A percentile compares a stretch with the other conserved stretches of the same genome.
Evolutionary conservation across 2,113 vertebrate genomes (phyloP).

Genomic region (Phyllostomus hastatus): DNA sequence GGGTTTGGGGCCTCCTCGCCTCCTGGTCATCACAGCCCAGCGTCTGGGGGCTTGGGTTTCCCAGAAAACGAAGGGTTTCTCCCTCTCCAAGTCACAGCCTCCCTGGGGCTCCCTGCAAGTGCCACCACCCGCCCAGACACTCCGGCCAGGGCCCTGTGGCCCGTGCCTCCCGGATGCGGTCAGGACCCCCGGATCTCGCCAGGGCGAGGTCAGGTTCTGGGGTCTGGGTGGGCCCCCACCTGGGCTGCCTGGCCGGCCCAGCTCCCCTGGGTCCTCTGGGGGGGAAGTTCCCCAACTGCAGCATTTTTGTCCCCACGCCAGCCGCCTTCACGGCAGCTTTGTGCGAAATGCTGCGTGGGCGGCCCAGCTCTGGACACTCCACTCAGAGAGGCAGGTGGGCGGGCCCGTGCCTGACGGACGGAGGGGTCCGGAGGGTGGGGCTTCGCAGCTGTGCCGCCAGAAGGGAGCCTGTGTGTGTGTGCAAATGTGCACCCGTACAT

Average conservation of each 20-base stretch:
- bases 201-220: neutral
- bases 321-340: fast-evolving
- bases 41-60: too few species aligned
- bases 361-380: neutral
- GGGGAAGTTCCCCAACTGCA: neutral
- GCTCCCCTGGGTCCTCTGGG: neutral
- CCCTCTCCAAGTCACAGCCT: neutral
- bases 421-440: neutral
- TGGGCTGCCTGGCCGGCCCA: neutral
- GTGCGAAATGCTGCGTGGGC: neutral
- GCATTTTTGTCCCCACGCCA: neutral
- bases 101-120: neutral
- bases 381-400: fast-evolving
- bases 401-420: fast-evolving
- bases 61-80: too few species aligned
- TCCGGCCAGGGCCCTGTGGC: neutral
- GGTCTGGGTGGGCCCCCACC: neutral
- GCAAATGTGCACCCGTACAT: too few species aligned
- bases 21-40: neutral
- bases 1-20: fast-evolving
- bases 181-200: neutral
- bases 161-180: neutral
- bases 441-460: fast-evolving
- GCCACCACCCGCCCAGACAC: neutral
- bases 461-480: too few species aligned